Conservation (phyloP, 1,140 invertebrate genomes). For the Philotrypesis tridentata region DNA sequence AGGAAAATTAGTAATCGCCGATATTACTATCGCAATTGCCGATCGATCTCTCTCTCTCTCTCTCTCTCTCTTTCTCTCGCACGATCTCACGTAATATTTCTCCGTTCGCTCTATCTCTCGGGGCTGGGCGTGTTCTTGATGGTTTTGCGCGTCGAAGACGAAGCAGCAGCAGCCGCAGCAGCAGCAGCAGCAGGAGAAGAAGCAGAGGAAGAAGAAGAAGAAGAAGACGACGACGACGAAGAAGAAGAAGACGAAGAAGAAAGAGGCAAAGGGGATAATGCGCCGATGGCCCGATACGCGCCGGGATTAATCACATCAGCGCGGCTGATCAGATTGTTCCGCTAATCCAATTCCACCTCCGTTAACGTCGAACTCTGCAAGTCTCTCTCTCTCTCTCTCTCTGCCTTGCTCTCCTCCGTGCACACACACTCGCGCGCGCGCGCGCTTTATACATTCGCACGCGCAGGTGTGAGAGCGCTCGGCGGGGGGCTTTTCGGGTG, state of each 20-base stretch:
- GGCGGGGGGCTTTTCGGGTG: conserved; percentile 48
- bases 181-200: background rate
- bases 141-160: conserved; percentile 39
- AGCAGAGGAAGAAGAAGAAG: too few relatives aligned
- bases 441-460: background rate
- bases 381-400: conserved; percentile 2
- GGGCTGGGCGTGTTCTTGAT: conserved; percentile 53
- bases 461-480: conserved; percentile 12
- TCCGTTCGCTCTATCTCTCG: conserved; percentile 11
- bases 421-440: too few relatives aligned
- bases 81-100: conserved; percentile 13
- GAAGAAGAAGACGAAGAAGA: background rate
- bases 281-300: conserved; percentile 51
- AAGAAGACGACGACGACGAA: background rate
- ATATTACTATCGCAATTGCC: conserved; percentile 41
- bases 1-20: conserved; percentile 46
- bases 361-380: conserved; percentile 45
- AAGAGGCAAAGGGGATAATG: conserved; percentile 34
- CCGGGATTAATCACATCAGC: conserved; percentile 59
- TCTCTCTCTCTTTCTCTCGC: conserved; percentile 1
- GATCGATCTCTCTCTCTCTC: conserved; percentile 25
- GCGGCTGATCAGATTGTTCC: conserved; percentile 57
- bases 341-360: conserved; percentile 67
- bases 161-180: background rate
- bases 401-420: background rate